Conservation (phyloP, 2,113 vertebrate species). For the Ochotona curzoniae region DNA sequence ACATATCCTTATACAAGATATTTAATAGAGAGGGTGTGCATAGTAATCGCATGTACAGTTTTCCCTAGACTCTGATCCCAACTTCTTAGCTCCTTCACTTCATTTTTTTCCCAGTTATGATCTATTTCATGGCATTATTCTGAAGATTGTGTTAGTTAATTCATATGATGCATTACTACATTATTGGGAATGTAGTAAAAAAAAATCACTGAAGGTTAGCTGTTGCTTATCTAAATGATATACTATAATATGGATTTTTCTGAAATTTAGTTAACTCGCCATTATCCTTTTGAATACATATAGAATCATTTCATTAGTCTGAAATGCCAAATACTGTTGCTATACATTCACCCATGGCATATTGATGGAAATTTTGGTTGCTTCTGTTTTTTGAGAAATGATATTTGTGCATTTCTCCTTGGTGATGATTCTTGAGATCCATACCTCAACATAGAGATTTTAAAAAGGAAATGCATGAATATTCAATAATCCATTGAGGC, state of each 20-base stretch:
- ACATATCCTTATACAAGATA: neutral
- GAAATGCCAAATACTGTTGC: neutral
- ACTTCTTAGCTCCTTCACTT: conserved; percentile 6
- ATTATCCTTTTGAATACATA: neutral
- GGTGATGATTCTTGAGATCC: neutral
- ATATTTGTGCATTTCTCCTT: neutral
- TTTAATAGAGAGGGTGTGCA: neutral
- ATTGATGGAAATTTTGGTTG: neutral
- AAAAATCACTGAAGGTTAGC: neutral
- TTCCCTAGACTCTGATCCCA: neutral
- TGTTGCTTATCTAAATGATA: neutral
- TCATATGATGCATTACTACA: neutral
- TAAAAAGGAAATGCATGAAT: neutral
- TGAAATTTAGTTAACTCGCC: neutral
- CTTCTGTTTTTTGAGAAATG: conserved; percentile 7
- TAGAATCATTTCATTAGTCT: neutral
- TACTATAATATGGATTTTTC: neutral
- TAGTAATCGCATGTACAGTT: neutral
- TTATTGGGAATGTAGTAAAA: neutral
- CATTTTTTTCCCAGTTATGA: neutral
- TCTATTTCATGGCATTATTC: neutral
- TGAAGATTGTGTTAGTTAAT: neutral
- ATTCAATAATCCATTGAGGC: neutral
- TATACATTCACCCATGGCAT: neutral
- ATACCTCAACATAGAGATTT: neutral